Percentiles rank a stretch among this genome's conserved stretches.
phyloP scores from a whole-genome alignment of 37 sponge, comb jelly and placozoan genomes.

The Beroe forskalii region DNA sequence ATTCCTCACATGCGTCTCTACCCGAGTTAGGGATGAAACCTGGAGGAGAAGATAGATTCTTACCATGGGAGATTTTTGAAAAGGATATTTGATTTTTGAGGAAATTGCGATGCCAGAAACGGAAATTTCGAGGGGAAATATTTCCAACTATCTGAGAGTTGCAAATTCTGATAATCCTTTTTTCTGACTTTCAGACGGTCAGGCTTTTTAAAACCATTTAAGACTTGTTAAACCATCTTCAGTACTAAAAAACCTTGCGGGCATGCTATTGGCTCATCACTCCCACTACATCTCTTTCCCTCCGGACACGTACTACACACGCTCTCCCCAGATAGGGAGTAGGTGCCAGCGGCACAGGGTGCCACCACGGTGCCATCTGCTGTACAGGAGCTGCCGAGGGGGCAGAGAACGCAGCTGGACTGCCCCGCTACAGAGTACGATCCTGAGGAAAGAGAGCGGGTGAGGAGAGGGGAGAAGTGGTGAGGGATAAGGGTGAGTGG shows the following conservation, averaged over 20 bases:
- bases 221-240: no score
- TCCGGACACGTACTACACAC: slow-evolving; percentile 17
- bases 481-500: background rate
- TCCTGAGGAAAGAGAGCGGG: background rate
- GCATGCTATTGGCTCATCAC: background rate
- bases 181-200: no score
- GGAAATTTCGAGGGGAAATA: no score
- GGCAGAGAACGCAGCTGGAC: background rate
- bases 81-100: background rate
- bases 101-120: background rate
- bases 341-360: background rate
- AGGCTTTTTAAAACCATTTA: no score
- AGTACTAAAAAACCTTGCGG: no score
- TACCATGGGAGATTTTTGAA: background rate
- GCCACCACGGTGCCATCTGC: background rate
- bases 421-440: slow-evolving; percentile 22
- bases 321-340: slow-evolving; percentile 54
- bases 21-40: slow-evolving; percentile 15
- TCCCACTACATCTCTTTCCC: slow-evolving; percentile 60
- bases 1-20: slow-evolving; percentile 13
- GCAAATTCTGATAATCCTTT: no score
- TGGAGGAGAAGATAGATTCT: background rate
- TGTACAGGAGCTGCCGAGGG: slow-evolving; percentile 31
- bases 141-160: no score
- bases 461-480: background rate